phyloP scores from a whole-genome alignment of 2,888 invertebrate genomes.

The Leptarthrus brevirostris region DNA sequence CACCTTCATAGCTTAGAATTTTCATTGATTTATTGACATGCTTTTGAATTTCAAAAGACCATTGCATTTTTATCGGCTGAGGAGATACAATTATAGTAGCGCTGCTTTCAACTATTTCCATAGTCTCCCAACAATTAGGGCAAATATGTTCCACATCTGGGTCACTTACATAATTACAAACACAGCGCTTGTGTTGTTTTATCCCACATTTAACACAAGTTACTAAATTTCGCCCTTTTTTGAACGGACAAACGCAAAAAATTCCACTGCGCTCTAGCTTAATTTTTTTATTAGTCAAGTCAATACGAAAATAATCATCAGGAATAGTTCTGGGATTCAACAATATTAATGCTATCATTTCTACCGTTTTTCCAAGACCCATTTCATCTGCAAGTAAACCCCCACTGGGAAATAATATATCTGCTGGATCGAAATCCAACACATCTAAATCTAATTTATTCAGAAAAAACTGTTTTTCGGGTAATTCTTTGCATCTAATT shows the following conservation, averaged over 20 bases:
- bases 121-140: constrained; percentile 73
- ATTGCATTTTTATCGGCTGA: constrained; percentile 74
- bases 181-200: constrained; percentile 75
- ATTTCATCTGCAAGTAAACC: constrained; percentile 85
- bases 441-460: constrained; percentile 58
- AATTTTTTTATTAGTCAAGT: neutral
- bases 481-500: constrained; percentile 54
- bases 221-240: constrained; percentile 54
- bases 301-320: neutral
- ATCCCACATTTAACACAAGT: constrained; percentile 72
- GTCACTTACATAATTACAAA: constrained; percentile 65
- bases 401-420: constrained; percentile 69
- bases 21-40: constrained; percentile 70
- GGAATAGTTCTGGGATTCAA: constrained; percentile 65
- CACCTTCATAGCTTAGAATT: constrained; percentile 70
- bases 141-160: constrained; percentile 70
- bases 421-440: constrained; percentile 60
- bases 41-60: constrained; percentile 77
- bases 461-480: constrained; percentile 59
- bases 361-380: constrained; percentile 85
- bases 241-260: constrained; percentile 66
- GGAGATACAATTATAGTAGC: constrained; percentile 82
- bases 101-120: constrained; percentile 64
- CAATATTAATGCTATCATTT: constrained; percentile 76
- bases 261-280: constrained; percentile 12